phyloP scores from a whole-genome alignment of 2,113 vertebrate species.

The Serinus canaria region DNA sequence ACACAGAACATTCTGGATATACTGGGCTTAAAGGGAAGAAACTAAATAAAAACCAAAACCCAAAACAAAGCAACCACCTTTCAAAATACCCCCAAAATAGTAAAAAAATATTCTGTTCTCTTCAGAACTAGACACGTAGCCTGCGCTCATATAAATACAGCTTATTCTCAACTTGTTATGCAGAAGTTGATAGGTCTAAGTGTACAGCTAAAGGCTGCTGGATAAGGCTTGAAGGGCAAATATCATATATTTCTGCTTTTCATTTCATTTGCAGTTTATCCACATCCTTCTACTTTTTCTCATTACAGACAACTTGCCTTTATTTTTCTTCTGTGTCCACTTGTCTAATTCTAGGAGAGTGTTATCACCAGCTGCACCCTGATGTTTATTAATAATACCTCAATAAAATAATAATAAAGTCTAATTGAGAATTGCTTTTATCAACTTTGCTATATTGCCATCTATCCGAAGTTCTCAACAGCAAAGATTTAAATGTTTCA shows the following conservation, averaged over 20 bases:
- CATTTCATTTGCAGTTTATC: constrained; percentile 2
- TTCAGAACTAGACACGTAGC: background rate
- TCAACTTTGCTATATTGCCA: constrained; percentile 70
- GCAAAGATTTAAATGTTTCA: constrained; percentile 77
- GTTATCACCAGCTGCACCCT: constrained; percentile 38
- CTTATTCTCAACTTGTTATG: background rate
- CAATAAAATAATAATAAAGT: constrained; percentile 63
- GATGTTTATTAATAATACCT: constrained; percentile 68
- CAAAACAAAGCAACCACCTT: background rate
- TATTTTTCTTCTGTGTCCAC: constrained; percentile 42
- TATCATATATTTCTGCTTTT: background rate
- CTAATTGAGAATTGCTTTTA: constrained; percentile 74
- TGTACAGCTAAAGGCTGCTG: background rate
- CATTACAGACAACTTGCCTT: background rate
- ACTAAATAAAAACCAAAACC: background rate
- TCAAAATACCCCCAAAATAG: background rate
- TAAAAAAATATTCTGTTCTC: background rate
- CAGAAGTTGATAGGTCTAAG: background rate
- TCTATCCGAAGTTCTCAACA: constrained; percentile 71
- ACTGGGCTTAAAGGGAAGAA: background rate
- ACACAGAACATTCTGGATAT: background rate
- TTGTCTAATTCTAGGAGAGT: background rate
- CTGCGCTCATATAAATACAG: background rate
- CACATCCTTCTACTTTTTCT: background rate
- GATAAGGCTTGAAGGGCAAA: background rate